Base-by-base conservation (phyloP, 2,888 invertebrate species). In the Drosophila cognata region DNA sequence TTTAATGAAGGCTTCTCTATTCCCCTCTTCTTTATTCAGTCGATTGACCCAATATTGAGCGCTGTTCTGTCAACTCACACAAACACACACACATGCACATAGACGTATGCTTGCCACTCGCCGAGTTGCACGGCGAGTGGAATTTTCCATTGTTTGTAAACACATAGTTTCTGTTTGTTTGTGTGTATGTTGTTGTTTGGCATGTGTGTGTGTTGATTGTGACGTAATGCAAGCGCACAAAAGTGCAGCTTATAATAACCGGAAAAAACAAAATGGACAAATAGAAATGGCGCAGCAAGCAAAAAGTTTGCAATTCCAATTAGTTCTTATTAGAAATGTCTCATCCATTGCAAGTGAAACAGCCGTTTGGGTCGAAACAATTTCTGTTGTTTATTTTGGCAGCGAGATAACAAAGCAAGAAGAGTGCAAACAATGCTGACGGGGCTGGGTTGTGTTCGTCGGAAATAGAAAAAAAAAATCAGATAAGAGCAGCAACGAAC, bases 71-170 rank as follows among this genome's bases (percentile, higher is more conserved):
- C 64, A 58, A 59, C 31, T 59, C 58, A 7, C 21, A 55, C 18
- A 55, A 50, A 55, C 43, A 58, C 28, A 11, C 43, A 52, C 28
- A 33, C 31, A 35, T 10, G 7, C 10, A 33, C 31, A 36, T 7
- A 48, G 7, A 25, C 51, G 10, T 18, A 36, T 31, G 28, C 71
- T 74, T 84, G 77, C 85, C 82, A 63, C 79, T 79, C 74, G 71
- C 61, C 69, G 64, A 75, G 78, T 58, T 77, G 67, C 77, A 79
- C 57, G 50, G 71, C 71, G 70, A 87, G 70, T 82, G 89, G 89
- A 89, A 87, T 77, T 89, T 89, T 85, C 89, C 89, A 60, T 75
- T 84, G 79, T 84, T 81, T 73, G 75, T 65, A 66, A 56, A 85
- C 57, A 74, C 46, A 59, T 48, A 18, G 25, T 51, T 43, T 10